Evolutionary conservation across 2,888 invertebrate species (phyloP), one percentile per base, ranked within the genome.

Genomic region (Idaea aversata): DNA sequence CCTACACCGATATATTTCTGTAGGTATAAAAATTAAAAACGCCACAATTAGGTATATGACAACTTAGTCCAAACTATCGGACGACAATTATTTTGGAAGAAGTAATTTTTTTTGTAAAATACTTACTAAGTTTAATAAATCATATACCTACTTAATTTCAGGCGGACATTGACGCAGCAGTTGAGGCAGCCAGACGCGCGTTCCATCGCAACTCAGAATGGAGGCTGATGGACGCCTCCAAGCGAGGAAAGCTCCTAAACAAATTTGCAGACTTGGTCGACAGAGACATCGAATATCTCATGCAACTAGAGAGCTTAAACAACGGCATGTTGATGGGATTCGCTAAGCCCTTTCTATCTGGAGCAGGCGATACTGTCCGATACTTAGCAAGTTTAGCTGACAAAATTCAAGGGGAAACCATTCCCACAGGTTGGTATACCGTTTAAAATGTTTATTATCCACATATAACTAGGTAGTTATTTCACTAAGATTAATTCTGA

Each of bases 331-430:
- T 98, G 0, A 96, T 94, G 79, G 82, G 90, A 0, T 88, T 93
- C 73, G 91, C 96, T 94, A 94, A 72, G 81, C 82, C 36, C 92
- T 91, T 71, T 94, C 95, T 83, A 73, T 95, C 0, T 84, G 87
- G 0, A 77, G 85, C 67, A 82, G 93, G 62, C 84, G 94, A 61
- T 89, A 91, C 64, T 87, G 79, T 96, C 13, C 94, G 96, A 60
- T 98, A 97, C 78, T 96, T 95, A 84, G 97, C 97, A 15, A 97
- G 97, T 16, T 97, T 96, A 95, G 96, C 97, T 0, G 97, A 98
- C 81, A 98, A 98, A 85, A 95, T 95, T 79, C 96, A 96, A 70
- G 95, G 95, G 34, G 94, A 94, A 77, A 95, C 95, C 0, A 94
- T 97, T 61, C 96, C 96, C 5, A n/a, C 70, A 57, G 83, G 85